Evolutionary conservation across 2,797 vertebrate genomes (phyloP).

Genomic region (Gymnocypris eckloni): DNA sequence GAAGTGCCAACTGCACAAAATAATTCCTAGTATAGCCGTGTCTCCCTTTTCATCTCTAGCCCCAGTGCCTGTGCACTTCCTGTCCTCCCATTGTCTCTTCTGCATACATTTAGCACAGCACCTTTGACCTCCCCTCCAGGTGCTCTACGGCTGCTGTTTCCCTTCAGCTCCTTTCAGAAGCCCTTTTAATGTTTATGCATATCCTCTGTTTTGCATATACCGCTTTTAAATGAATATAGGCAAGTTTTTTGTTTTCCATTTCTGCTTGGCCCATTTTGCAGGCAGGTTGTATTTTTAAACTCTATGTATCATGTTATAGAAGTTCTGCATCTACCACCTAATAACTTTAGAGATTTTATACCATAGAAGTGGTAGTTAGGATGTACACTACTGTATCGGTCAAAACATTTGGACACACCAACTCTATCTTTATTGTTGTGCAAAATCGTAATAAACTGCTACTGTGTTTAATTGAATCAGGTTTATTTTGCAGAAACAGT

Average conservation of each 20-base stretch:
- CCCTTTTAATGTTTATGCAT: conserved; percentile 57
- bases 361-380: not conserved
- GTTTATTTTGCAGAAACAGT: not conserved
- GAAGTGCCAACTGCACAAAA: conserved; percentile 19
- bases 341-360: not conserved
- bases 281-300: not conserved
- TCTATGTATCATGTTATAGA: conserved; percentile 21
- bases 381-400: not conserved
- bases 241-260: conserved; percentile 8
- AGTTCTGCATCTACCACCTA: not conserved
- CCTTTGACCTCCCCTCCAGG: conserved; percentile 46
- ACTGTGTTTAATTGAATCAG: conserved; percentile 10
- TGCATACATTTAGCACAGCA: conserved; percentile 54
- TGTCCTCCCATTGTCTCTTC: conserved; percentile 41
- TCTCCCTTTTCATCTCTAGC: conserved; percentile 37
- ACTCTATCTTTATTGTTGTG: not conserved
- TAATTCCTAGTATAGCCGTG: conserved; percentile 14
- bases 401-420: not conserved
- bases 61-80: conserved; percentile 24
- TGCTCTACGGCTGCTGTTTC: conserved; percentile 28
- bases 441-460: not conserved
- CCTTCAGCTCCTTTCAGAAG: conserved; percentile 51
- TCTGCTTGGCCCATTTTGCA: conserved; percentile 10
- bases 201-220: conserved; percentile 36
- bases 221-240: conserved; percentile 13